Evolutionary conservation across 2,113 vertebrate species (phyloP), one percentile per base, ranked within the genome.

Genomic region (Oreochromis aureus): DNA sequence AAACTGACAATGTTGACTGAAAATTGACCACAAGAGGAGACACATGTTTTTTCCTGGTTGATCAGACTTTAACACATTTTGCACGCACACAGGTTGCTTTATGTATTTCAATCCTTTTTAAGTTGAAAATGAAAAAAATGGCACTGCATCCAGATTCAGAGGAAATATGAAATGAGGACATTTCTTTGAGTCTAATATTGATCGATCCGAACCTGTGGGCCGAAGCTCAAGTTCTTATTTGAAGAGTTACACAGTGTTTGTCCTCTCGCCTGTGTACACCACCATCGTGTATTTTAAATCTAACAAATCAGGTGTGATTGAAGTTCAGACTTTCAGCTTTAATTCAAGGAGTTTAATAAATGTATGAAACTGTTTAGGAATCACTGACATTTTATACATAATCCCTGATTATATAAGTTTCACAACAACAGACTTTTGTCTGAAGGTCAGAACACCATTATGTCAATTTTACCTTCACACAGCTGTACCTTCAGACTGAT

Each of bases 41-140:
- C 0, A 0, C 0, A 0, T 10, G 58, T 61, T 2, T 41, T 27
- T 32, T 59, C 32, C 58, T 61, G 27, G 0, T 32, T 0, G 58
- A 32, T 61, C 30, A 30, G 8, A 61, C 58, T 61, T 32, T 63
- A 16, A 9, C 7, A 61, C 39, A 41, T 41, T 11, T 46, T 3
- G 12, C 12, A 19, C 5, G 3, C 11, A 44, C 5, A 19, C 36
- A 39, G 9, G 9, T 63, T 7, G 10, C 19, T 63, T 36, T n/a
- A 10, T 63, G 59, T 1, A 6, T 63, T 2, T n/a, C 0, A 63
- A 3, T 19, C 10, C 1, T 63, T 36, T 63, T 63, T 34, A 63
- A 63, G 2, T 63, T 0, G 5, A 19, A 0, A 4, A 32, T 0
- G 0, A 32, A 63, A 36, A 34, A 63, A 19, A 34, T 63, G 16